Evolutionary conservation across 2,113 vertebrate genomes (phyloP).

Genomic region (Upupa epops): DNA sequence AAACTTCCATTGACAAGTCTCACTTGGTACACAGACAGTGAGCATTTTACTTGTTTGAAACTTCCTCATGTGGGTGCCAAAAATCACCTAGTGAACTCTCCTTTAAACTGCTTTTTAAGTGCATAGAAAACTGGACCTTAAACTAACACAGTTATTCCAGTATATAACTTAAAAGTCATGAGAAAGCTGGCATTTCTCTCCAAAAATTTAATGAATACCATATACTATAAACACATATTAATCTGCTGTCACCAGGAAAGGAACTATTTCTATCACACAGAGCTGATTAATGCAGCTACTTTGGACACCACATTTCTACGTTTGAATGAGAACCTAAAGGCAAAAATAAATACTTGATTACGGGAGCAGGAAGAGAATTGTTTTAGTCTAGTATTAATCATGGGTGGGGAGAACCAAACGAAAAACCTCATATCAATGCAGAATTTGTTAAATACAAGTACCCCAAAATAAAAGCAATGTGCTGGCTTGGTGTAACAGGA

Average conservation of each 20-base stretch:
- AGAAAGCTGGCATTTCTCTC: slow-evolving; percentile 4
- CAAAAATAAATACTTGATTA: not conserved
- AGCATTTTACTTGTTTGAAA: not conserved
- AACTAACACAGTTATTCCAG: not conserved
- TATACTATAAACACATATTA: not conserved
- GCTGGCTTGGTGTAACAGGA: too few species aligned
- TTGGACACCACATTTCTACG: not conserved
- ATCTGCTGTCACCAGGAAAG: slow-evolving; percentile 17
- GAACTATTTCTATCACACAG: not conserved
- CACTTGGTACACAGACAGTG: not conserved
- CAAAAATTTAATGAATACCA: not conserved
- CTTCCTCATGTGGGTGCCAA: not conserved
- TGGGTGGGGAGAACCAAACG: not conserved
- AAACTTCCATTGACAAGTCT: slow-evolving; percentile 3
- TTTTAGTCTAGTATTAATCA: not conserved
- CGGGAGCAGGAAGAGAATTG: not conserved
- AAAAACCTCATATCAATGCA: not conserved
- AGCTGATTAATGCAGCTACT: not conserved
- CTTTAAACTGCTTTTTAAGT: not conserved
- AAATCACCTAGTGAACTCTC: not conserved
- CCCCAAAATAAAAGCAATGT: not conserved
- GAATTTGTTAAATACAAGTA: not conserved
- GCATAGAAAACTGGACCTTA: not conserved
- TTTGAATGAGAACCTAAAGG: not conserved
- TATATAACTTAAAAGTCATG: not conserved